Conservation (phyloP, 2,113 vertebrate species). For the Megaceryle torquata region DNA sequence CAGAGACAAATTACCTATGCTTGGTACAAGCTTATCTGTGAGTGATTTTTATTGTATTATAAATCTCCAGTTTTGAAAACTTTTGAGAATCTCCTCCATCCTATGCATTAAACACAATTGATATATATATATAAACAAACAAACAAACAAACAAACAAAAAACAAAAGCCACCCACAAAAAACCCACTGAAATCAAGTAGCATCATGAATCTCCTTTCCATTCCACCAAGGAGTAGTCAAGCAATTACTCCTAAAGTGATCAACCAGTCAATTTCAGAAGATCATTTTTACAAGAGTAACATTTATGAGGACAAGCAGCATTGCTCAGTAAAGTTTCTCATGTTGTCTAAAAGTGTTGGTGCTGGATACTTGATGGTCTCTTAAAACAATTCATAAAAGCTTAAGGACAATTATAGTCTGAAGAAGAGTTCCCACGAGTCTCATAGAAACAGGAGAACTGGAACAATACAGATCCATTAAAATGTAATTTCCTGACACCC, state of each 20-base stretch:
- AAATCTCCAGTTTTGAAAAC: background rate
- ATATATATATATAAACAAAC: background rate
- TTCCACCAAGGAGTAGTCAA: background rate
- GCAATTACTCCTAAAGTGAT: background rate
- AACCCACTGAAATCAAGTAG: background rate
- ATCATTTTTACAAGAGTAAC: background rate
- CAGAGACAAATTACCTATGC: background rate
- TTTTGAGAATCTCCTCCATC: background rate
- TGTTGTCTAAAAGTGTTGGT: background rate
- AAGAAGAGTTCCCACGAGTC: background rate
- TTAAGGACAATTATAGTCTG: slow-evolving; percentile 10
- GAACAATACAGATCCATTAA: background rate
- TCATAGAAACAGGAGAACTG: background rate
- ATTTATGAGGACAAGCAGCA: background rate
- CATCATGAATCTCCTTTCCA: background rate
- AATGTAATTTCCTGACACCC: background rate
- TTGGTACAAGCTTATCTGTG: background rate
- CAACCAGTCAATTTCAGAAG: background rate
- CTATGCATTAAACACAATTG: background rate
- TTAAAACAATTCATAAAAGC: slow-evolving; percentile 42
- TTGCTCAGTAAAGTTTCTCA: background rate
- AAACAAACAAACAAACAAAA: no score
- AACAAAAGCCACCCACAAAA: no score
- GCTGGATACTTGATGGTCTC: background rate
- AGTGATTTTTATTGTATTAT: background rate